Base-by-base conservation (phyloP, 2,797 vertebrate species). In the Fratercula arctica region DNA sequence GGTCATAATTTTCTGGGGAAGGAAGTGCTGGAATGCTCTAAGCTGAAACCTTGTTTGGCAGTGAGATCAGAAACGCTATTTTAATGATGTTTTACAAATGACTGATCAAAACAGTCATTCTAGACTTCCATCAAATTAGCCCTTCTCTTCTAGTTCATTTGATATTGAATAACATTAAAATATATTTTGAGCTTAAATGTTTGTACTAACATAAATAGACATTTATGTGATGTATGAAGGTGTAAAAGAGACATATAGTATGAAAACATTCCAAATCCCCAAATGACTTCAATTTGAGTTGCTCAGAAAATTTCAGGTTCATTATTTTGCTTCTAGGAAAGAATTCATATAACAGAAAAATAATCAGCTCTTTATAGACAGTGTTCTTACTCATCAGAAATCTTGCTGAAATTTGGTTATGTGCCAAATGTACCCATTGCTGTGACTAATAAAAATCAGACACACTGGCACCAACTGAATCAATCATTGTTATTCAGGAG, bases 121-220 rank as follows among this genome's bases (percentile, higher is more conserved):
- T 79, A 85, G 20, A 69, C 16, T 53, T 90, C 26, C 18, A 82
- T 59, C 54, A 85, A 21, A 35, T 68, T 85, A 92, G 14, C 6
- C 29, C n/a, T 87, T 91, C 51, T 80, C 31, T 85, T 69, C 84
- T 84, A 85, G 37, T 59, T 89, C 23, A 75, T 92, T 93, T 87
- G 37, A 1, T 33, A 59, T 56, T 76, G n/a, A 70, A 70, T 57
- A 79, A 70, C 17, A 69, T 74, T 77, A 89, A 63, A 89, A 79
- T 45, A 28, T 21, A 82, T 83, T 93, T 93, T 77, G 6, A 68
- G 9, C 19, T 60, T 74, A 57, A 78, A 80, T 35, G 23, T 75
- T 94, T 94, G 17, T 70, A 53, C 43, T 43, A 69, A 94, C 35
- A 91, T 69, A 43, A 84, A 59, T 35, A 57, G 31, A 54, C 18